These are phyloP conservation scores for Lithophane socia DNA, from an alignment of 2,888 invertebrate genomes.

Conservation along the genomic window DNA sequence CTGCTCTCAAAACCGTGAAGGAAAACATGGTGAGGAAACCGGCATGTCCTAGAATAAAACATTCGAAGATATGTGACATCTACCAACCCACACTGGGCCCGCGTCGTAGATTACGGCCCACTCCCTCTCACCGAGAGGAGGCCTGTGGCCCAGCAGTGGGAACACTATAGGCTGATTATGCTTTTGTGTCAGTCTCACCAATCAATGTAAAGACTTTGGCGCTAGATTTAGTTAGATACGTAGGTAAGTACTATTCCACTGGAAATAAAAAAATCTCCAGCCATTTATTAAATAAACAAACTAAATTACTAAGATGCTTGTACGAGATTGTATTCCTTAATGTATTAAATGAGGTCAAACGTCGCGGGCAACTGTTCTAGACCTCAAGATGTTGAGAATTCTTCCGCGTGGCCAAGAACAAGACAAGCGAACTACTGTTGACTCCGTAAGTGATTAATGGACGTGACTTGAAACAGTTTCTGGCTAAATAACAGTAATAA, in stretches of 20 bases:
- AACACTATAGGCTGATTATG: neutral
- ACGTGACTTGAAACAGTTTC: slow-evolving; percentile 39
- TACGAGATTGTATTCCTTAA: slow-evolving; percentile 49
- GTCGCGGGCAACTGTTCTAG: slow-evolving; percentile 56
- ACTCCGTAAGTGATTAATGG: slow-evolving; percentile 53
- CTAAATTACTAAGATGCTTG: slow-evolving; percentile 7
- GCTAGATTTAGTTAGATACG: neutral
- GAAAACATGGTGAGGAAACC: too few species aligned
- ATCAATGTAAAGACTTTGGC: neutral
- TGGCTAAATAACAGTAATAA: slow-evolving; percentile 28
- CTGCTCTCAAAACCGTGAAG: too few species aligned
- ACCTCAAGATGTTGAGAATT: slow-evolving; percentile 41
- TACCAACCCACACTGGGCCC: too few species aligned
- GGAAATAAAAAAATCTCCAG: neutral
- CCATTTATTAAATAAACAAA: slow-evolving; percentile 11
- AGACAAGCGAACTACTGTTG: slow-evolving; percentile 40
- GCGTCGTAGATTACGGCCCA: too few species aligned
- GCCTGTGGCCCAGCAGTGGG: too few species aligned
- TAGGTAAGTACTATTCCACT: neutral
- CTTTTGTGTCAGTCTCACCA: neutral
- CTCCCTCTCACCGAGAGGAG: too few species aligned
- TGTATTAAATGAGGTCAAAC: slow-evolving; percentile 58
- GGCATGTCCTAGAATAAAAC: too few species aligned
- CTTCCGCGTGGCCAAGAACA: slow-evolving; percentile 46
- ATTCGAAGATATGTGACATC: too few species aligned